Evolutionary conservation across 2,888 invertebrate species (phyloP).

Genomic region (Macrosoma leucophasiata): DNA sequence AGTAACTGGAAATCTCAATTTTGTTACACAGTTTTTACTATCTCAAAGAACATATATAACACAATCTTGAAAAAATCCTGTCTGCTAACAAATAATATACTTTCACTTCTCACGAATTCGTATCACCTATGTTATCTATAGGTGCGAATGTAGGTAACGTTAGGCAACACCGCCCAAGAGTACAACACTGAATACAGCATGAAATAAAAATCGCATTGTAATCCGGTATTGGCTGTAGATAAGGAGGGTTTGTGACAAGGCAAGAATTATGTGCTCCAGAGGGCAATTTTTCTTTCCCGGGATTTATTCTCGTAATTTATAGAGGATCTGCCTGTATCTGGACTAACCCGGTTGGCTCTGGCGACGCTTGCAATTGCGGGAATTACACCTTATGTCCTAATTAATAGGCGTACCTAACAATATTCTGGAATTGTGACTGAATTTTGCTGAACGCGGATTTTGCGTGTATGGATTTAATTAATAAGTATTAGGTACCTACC

Average conservation of each 20-base stretch:
- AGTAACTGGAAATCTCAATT: too few relatives aligned
- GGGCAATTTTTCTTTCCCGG: constrained; percentile 75
- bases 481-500: too few relatives aligned
- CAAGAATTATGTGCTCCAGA: constrained; percentile 76
- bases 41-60: too few relatives aligned
- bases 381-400: constrained; percentile 40
- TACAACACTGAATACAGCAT: constrained; percentile 54
- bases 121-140: constrained; percentile 16
- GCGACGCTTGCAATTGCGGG: constrained; percentile 60
- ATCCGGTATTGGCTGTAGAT: constrained; percentile 75
- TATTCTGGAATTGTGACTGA: not conserved
- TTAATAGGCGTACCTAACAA: constrained; percentile 1
- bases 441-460: too few relatives aligned
- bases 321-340: constrained; percentile 73
- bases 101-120: too few relatives aligned
- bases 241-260: constrained; percentile 75
- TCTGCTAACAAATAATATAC: too few relatives aligned
- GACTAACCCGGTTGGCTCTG: constrained; percentile 62
- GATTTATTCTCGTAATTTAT: constrained; percentile 76
- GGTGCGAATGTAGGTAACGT: constrained; percentile 19
- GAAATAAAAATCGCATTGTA: constrained; percentile 75
- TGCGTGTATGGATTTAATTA: too few relatives aligned
- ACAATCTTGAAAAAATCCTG: too few relatives aligned
- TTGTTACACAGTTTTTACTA: too few relatives aligned
- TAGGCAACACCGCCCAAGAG: constrained; percentile 24